These are phyloP conservation scores for Drosophila seguyi DNA, from an alignment of 1,140 invertebrate genomes.

Conservation along the genomic window DNA sequence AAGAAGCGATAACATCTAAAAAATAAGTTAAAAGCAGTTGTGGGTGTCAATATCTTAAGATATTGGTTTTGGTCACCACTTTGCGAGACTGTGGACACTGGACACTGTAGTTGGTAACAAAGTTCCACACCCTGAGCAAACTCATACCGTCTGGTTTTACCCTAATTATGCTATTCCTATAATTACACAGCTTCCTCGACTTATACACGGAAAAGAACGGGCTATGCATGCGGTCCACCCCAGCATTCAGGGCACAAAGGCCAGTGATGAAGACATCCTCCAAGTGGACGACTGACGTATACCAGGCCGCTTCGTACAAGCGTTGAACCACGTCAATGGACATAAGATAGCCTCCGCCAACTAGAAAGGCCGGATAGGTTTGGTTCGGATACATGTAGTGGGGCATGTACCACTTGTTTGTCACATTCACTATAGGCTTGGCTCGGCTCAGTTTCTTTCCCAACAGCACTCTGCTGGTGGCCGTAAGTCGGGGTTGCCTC, in stretches of 20 bases:
- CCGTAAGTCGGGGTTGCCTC: slow-evolving; percentile 45
- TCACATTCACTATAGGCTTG: slow-evolving; percentile 89
- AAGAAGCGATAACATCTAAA: neutral
- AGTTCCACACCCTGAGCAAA: neutral
- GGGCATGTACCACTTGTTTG: slow-evolving; percentile 93
- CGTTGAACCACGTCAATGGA: slow-evolving; percentile 89
- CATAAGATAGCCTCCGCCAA: slow-evolving; percentile 94
- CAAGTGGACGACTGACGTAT: slow-evolving; percentile 90
- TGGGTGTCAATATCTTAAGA: neutral
- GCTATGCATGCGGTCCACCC: slow-evolving; percentile 56
- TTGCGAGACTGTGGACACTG: neutral
- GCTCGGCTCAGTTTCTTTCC: slow-evolving; percentile 91
- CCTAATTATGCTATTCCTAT: slow-evolving; percentile 61
- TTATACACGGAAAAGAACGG: slow-evolving; percentile 59
- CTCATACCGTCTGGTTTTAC: neutral
- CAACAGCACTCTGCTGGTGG: slow-evolving; percentile 86
- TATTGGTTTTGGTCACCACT: too few species aligned
- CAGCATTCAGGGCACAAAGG: slow-evolving; percentile 59
- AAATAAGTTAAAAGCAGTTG: neutral
- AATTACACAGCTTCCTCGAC: slow-evolving; percentile 48
- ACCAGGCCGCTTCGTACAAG: slow-evolving; percentile 90
- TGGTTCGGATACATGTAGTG: slow-evolving; percentile 91
- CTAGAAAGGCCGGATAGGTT: slow-evolving; percentile 93
- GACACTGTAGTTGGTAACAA: neutral
- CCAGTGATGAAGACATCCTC: slow-evolving; percentile 96